These are phyloP conservation scores for Phymatocera aterrima DNA, from an alignment of 2,888 invertebrate species.

Conservation along the genomic window DNA sequence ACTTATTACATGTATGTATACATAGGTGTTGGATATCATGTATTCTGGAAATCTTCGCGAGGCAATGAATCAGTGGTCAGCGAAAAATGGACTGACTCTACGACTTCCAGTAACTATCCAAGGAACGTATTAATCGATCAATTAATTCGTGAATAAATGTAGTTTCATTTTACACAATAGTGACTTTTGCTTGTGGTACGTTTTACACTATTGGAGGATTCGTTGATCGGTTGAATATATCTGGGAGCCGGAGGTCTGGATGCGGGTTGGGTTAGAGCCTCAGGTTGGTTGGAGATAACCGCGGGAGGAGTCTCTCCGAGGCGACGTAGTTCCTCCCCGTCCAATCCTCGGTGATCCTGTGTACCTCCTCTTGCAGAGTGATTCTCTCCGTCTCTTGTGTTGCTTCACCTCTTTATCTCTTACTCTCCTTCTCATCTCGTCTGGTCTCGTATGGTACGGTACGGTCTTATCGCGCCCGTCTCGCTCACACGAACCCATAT, in stretches of 20 bases:
- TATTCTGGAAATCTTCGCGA: too few species aligned
- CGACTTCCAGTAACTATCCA: too few species aligned
- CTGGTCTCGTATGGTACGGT: not conserved
- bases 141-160: not conserved
- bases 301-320: slow-evolving; percentile 70
- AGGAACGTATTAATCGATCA: too few species aligned
- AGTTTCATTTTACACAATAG: not conserved
- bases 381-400: slow-evolving; percentile 48
- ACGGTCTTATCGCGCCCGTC: slow-evolving; percentile 48
- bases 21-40: too few species aligned
- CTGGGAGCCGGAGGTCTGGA: not conserved
- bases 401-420: slow-evolving; percentile 23
- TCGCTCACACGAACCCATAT: not conserved
- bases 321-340: slow-evolving; percentile 52
- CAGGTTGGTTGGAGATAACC: slow-evolving; percentile 66
- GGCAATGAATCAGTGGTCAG: too few species aligned
- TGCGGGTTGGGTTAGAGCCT: slow-evolving; percentile 10
- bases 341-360: slow-evolving; percentile 70
- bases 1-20: too few species aligned
- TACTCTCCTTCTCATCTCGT: slow-evolving; percentile 44
- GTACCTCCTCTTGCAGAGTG: slow-evolving; percentile 50
- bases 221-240: slow-evolving; percentile 6
- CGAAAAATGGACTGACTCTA: too few species aligned
- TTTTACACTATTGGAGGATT: slow-evolving; percentile 44
- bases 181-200: not conserved